Evolutionary conservation across 2,888 invertebrate species (phyloP).

Genomic region (Drosophila eohydei): DNA sequence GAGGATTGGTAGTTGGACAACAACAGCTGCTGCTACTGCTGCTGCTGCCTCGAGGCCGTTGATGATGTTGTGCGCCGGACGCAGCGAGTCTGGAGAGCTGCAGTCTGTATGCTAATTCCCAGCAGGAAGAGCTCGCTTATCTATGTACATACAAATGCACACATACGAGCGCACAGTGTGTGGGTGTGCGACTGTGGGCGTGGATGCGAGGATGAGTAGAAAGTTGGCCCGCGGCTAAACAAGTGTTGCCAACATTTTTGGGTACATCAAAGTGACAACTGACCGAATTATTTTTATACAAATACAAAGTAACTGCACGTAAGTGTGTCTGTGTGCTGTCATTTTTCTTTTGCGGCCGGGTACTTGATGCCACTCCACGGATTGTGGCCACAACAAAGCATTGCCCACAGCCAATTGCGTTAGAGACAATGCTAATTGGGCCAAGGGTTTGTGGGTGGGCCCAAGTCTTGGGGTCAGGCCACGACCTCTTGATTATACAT

Average conservation of each 20-base stretch:
- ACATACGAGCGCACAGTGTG: conserved; percentile 13
- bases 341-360: conserved; percentile 33
- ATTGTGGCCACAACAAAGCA: conserved; percentile 73
- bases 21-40: conserved; percentile 50
- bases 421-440: conserved; percentile 76
- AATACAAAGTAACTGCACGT: conserved; percentile 13
- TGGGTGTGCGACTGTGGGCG: not conserved
- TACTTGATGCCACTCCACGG: conserved; percentile 52
- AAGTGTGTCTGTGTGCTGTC: conserved; percentile 12
- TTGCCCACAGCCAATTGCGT: conserved; percentile 72
- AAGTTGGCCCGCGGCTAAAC: conserved; percentile 52
- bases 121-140: conserved; percentile 57
- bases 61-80: conserved; percentile 60
- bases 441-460: conserved; percentile 31
- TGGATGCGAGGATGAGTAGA: conserved; percentile 13
- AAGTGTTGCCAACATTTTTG: conserved; percentile 59
- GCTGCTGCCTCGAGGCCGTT: conserved; percentile 41
- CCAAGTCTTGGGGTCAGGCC: conserved; percentile 25
- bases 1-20: conserved; percentile 4
- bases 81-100: conserved; percentile 43
- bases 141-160: conserved; percentile 5
- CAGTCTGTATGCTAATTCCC: conserved; percentile 77
- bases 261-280: conserved; percentile 77
- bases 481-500: conserved; percentile 59
- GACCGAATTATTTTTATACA: conserved; percentile 66